Evolutionary conservation across 2,797 vertebrate genomes (phyloP).

Genomic region (Micropoecilia bifurca): DNA sequence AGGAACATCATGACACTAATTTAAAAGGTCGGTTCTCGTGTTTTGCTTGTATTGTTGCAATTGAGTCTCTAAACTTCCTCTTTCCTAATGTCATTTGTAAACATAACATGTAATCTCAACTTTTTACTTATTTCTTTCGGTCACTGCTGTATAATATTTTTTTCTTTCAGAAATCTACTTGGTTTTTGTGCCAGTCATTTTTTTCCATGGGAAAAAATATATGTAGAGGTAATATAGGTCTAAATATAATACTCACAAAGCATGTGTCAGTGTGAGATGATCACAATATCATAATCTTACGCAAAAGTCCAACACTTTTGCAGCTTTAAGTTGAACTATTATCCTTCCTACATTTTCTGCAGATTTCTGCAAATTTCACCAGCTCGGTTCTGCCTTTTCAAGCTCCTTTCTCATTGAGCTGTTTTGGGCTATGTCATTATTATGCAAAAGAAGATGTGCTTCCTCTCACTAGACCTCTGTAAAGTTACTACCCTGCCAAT

Average conservation of each 20-base stretch:
- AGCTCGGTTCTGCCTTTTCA: too few relatives aligned
- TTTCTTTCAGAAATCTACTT: not conserved
- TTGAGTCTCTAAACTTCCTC: not conserved
- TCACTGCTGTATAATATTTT: not conserved
- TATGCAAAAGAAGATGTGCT: constrained; percentile 12
- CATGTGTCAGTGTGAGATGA: not conserved
- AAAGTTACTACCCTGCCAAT: constrained; percentile 49
- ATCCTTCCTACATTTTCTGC: not conserved
- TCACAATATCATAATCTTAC: not conserved
- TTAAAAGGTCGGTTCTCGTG: constrained; percentile 9
- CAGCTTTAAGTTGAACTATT: not conserved
- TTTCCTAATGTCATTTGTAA: too few relatives aligned
- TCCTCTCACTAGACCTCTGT: constrained; percentile 58
- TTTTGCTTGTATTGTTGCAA: constrained; percentile 17
- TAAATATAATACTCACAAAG: not conserved
- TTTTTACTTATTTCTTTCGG: not conserved
- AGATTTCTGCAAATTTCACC: not conserved
- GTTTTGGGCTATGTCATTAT: too few relatives aligned
- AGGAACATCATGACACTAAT: not conserved
- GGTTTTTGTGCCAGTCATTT: not conserved
- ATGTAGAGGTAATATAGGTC: not conserved
- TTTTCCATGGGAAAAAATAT: not conserved
- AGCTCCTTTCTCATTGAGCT: too few relatives aligned
- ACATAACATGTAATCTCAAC: too few relatives aligned
- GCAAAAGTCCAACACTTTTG: not conserved